Conservation (phyloP, 2,888 invertebrate species). For the Teleiodes luculella region DNA sequence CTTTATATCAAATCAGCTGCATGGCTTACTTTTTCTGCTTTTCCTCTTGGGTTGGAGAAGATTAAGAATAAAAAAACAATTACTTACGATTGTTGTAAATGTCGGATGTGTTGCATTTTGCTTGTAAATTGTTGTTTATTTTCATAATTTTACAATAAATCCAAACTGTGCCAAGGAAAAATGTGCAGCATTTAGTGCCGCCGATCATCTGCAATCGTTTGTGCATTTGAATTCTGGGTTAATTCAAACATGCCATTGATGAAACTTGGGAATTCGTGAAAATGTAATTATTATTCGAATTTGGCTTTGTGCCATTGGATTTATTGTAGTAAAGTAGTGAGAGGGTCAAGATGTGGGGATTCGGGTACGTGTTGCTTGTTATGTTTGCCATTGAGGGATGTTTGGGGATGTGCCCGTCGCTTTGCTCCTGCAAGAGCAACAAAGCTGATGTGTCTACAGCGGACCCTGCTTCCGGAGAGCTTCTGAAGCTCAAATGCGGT, state of each 20-base stretch:
- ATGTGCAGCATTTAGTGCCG: constrained; percentile 34
- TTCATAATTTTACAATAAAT: constrained; percentile 42
- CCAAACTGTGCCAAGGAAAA: constrained; percentile 31
- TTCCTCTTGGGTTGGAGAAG: too few relatives aligned
- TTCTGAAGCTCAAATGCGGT: constrained; percentile 81
- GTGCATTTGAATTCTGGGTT: constrained; percentile 22
- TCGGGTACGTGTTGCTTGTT: constrained; percentile 44
- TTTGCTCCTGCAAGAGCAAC: constrained; percentile 77
- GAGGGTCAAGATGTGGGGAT: constrained; percentile 59
- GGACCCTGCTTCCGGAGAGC: constrained; percentile 77
- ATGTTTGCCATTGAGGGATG: constrained; percentile 43
- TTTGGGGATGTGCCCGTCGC: constrained; percentile 61
- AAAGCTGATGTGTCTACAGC: constrained; percentile 74
- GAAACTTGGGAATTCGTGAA: constrained; percentile 57
- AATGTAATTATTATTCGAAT: constrained; percentile 68
- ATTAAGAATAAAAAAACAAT: too few relatives aligned
- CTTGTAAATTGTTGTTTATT: constrained; percentile 63
- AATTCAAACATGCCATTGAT: constrained; percentile 40
- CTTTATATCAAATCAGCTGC: constrained; percentile 18
- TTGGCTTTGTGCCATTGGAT: constrained; percentile 74
- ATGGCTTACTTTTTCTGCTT: too few relatives aligned
- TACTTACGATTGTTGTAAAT: constrained; percentile 58
- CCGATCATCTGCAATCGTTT: constrained; percentile 25
- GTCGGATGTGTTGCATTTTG: constrained; percentile 55
- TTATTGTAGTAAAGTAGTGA: constrained; percentile 56